These are phyloP conservation scores for Drosophila anomalata DNA, from an alignment of 2,888 invertebrate species.

Conservation along the genomic window DNA sequence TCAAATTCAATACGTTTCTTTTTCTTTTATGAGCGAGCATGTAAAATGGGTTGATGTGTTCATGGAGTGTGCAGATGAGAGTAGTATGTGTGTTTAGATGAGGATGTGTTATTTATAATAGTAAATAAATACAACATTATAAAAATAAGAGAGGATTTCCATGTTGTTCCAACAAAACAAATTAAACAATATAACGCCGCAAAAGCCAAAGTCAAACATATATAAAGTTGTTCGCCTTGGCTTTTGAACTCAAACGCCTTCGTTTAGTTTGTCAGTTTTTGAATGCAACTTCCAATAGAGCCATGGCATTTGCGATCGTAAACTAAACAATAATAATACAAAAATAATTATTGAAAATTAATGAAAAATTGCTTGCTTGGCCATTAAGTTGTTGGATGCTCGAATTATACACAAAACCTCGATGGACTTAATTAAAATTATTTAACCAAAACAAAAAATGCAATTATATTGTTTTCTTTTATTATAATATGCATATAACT, in stretches of 20 bases:
- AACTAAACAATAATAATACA: constrained; percentile 77
- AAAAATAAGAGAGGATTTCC: constrained; percentile 67
- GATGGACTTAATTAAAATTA: constrained; percentile 60
- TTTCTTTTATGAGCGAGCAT: constrained; percentile 32
- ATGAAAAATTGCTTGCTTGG: constrained; percentile 33
- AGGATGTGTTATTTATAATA: constrained; percentile 56
- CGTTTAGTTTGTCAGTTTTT: constrained; percentile 14
- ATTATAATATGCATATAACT: constrained; percentile 47
- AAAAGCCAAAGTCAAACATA: constrained; percentile 24
- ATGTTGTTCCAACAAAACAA: constrained; percentile 46
- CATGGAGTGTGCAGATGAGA: constrained; percentile 26
- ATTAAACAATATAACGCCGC: constrained; percentile 46
- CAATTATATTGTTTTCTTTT: constrained; percentile 59
- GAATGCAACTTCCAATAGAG: constrained; percentile 5
- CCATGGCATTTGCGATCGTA: constrained; percentile 24
- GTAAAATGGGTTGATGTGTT: constrained; percentile 16
- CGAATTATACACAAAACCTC: constrained; percentile 74
- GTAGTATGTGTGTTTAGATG: constrained; percentile 20
- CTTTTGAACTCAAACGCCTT: constrained; percentile 6
- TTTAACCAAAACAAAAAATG: constrained; percentile 49
- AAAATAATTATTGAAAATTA: constrained; percentile 35
- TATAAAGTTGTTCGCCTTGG: neutral
- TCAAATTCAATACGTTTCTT: constrained; percentile 41
- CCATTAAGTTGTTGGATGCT: constrained; percentile 47
- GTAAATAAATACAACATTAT: constrained; percentile 73